Evolutionary conservation across 2,888 invertebrate genomes (phyloP).

Genomic region (Heliconius erato): DNA sequence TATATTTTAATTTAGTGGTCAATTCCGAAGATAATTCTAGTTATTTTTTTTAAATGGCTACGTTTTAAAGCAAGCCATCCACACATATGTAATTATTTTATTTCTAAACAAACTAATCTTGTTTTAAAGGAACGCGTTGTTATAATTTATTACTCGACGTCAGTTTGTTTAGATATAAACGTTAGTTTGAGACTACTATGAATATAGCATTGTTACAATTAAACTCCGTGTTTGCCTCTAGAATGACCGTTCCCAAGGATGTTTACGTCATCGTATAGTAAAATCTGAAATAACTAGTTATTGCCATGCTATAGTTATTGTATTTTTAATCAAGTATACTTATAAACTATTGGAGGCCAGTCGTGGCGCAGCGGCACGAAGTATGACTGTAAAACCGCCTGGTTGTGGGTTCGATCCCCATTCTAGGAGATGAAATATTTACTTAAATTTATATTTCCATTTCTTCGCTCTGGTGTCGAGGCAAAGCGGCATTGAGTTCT

Average conservation of each 20-base stretch:
- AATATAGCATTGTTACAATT: slow-evolving; percentile 52
- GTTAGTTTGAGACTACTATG: background rate
- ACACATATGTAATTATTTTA: background rate
- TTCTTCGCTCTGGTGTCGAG: no score
- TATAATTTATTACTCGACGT: background rate
- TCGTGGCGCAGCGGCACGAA: no score
- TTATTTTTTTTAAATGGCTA: background rate
- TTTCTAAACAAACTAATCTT: background rate
- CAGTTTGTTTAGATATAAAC: background rate
- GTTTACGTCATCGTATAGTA: slow-evolving; percentile 60
- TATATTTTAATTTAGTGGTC: background rate
- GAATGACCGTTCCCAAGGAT: slow-evolving; percentile 68
- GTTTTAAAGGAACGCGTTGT: background rate
- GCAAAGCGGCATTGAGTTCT: no score
- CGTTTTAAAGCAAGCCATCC: background rate
- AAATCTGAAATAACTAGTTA: slow-evolving; percentile 62
- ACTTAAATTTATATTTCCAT: no score
- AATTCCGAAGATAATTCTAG: background rate
- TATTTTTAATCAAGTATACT: slow-evolving; percentile 17
- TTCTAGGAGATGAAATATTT: no score
- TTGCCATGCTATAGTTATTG: slow-evolving; percentile 17
- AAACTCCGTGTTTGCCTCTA: slow-evolving; percentile 55
- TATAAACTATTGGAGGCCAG: no score
- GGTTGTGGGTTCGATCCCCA: no score
- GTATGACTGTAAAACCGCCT: no score